Evolutionary conservation across 2,113 vertebrate genomes (phyloP).

Genomic region (Cervus canadensis): DNA sequence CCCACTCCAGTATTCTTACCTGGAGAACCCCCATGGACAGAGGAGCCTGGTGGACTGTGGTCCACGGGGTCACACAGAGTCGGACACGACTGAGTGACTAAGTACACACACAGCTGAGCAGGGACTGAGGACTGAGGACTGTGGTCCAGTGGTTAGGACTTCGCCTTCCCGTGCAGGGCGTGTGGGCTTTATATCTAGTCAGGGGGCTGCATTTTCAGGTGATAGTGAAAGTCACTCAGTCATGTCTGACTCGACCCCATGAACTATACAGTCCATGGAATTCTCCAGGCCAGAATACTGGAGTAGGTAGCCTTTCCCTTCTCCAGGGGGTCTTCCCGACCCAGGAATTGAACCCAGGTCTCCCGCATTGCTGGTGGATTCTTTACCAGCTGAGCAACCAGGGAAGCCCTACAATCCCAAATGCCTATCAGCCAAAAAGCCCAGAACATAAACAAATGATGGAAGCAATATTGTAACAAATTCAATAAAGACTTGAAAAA

Average conservation of each 20-base stretch:
- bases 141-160: neutral
- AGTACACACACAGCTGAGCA: neutral
- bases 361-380: neutral
- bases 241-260: neutral
- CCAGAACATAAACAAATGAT: too few species aligned
- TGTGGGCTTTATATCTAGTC: neutral
- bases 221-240: neutral
- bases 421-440: too few species aligned
- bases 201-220: neutral
- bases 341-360: neutral
- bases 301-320: neutral
- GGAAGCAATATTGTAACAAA: too few species aligned
- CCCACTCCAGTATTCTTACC: neutral
- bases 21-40: neutral
- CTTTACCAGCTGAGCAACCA: neutral
- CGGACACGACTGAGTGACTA: fast-evolving
- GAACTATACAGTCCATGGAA: neutral
- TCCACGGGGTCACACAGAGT: neutral
- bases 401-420: too few species aligned
- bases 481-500: too few species aligned
- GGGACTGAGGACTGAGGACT: neutral
- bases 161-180: neutral
- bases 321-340: neutral
- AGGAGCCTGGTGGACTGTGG: neutral
- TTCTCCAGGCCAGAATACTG: neutral